Conservation (phyloP, 2,113 vertebrate species). For the Chaetura pelagica region DNA sequence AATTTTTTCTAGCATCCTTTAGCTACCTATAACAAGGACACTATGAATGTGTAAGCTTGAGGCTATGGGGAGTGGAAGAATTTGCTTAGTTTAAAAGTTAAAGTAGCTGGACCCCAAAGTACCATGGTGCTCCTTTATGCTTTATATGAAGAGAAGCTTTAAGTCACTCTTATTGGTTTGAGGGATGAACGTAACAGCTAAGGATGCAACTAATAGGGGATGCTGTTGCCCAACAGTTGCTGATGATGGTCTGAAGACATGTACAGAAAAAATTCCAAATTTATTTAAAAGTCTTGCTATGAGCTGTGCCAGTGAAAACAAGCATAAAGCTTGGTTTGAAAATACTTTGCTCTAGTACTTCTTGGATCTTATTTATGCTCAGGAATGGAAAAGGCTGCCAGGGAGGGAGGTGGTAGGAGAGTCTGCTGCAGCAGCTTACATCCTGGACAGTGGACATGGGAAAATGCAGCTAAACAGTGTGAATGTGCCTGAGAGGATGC, state of each 20-base stretch:
- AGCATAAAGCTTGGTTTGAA: background rate
- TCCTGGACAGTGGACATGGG: too few species aligned
- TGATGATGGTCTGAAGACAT: background rate
- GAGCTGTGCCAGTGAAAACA: background rate
- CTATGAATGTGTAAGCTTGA: background rate
- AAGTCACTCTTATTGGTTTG: background rate
- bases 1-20: background rate
- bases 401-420: background rate
- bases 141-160: background rate
- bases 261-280: background rate
- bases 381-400: background rate
- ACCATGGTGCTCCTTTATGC: accelerated
- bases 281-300: background rate
- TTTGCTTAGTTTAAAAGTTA: background rate
- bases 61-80: background rate
- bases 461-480: background rate
- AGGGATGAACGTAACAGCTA: background rate
- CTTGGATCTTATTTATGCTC: background rate
- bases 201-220: background rate
- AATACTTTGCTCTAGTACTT: background rate
- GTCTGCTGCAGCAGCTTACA: background rate
- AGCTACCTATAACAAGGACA: background rate
- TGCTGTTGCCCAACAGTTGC: background rate
- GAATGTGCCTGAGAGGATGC: background rate
- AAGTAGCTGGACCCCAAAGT: background rate